Evolutionary conservation across 2,888 invertebrate species (phyloP), one percentile per base, ranked within the genome.

Genomic region (Lasioglossum lativentre): DNA sequence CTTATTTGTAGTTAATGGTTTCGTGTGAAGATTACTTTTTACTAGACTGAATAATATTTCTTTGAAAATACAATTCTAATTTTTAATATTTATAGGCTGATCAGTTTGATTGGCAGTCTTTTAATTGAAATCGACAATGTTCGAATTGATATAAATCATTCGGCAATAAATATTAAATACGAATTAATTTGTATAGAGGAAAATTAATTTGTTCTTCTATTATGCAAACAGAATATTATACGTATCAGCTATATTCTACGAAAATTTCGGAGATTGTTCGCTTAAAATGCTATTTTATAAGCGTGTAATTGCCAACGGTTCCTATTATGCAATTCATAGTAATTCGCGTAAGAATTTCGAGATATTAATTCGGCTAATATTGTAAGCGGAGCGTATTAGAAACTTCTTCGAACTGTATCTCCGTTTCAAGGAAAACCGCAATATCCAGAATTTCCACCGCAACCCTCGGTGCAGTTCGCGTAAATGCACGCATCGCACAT

Each of bases 401-500:
- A 82, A 52, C 68, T 47, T 71, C 47, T 80, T 38, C 42, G 14
- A 10, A n/a, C 14, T 23, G 68, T 47, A 42, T 19, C 72, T 42
- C 81, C 19, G 56, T 70, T 56, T 16, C 52, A n/a, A 30, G 27
- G 8, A 56, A 75, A 80, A 68, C 56, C 75, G 19, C 68, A 70
- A 42, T 74, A 68, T 73, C 56, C 73, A 12, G 73, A 73, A 82
- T 66, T 82, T 76, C 56, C n/a, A 80, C 80, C 45, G 27, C 70
- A 34, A 52, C 2, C 27, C 42, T 42, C n/a, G 38, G 30, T 12
- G n/a, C 5, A n/a, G 42, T 45, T 59, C 30, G 5, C 16, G 45
- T 73, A 73, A 73, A 63, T 45, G 42, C 45, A 38, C 38, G 63
- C 38, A 45, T 34, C 73, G 59, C 8, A 34, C 63, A 79, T 71